Evolutionary conservation across 2,113 vertebrate species (phyloP).

Genomic region (Camarhynchus parvulus): DNA sequence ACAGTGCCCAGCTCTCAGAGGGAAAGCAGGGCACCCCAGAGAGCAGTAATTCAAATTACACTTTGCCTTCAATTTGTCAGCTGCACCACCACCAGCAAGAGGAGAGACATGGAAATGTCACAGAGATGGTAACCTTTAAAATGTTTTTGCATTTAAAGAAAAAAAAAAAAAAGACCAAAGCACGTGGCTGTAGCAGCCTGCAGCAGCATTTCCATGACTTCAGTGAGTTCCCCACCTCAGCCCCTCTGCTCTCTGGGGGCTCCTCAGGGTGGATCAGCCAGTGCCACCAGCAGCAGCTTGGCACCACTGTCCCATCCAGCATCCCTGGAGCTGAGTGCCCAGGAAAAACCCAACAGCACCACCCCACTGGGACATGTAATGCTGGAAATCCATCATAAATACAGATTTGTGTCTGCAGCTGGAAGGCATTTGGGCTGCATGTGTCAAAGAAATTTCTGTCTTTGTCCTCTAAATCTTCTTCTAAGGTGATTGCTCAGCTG

Average conservation of each 20-base stretch:
- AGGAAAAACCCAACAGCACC: neutral
- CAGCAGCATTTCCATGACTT: neutral
- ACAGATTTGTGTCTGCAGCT: neutral
- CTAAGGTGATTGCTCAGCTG: neutral
- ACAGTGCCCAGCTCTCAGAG: neutral
- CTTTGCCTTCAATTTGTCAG: conserved; percentile 17
- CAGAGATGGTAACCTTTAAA: conserved; percentile 45
- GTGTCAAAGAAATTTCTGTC: neutral
- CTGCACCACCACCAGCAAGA: conserved; percentile 7
- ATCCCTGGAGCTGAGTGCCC: neutral
- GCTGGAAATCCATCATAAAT: neutral
- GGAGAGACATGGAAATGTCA: conserved; percentile 26
- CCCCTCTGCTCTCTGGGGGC: neutral
- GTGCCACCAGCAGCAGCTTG: neutral
- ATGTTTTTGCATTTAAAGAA: neutral
- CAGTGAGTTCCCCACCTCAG: neutral
- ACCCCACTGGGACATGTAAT: neutral
- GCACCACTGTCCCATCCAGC: neutral
- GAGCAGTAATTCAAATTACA: neutral
- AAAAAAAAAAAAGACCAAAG: neutral
- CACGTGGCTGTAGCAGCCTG: neutral
- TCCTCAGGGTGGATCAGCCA: neutral
- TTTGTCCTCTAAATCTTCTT: neutral
- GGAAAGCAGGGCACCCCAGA: neutral
- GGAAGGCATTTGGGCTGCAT: neutral